A percentile compares a stretch with the other conserved stretches of the same genome.
Conservation (phyloP, 2,113 vertebrate genomes). For the Caranx melampygus region DNA sequence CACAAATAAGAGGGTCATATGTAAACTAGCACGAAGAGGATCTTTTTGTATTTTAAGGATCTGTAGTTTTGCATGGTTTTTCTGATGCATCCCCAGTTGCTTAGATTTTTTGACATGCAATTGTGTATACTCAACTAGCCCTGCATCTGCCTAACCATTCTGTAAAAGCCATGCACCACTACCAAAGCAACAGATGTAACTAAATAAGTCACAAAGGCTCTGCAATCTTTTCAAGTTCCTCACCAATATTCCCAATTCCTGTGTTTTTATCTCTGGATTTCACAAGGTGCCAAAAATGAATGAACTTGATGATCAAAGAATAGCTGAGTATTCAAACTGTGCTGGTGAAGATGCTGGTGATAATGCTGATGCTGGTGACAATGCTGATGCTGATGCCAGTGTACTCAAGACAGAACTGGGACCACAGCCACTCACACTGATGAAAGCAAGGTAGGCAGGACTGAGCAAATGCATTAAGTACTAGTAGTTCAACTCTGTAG, state of each 20-base stretch:
- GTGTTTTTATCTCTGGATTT: conserved; percentile 26
- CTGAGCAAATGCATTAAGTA: neutral
- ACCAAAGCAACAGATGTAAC: neutral
- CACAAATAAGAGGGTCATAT: neutral
- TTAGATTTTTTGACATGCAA: neutral
- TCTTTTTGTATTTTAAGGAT: neutral
- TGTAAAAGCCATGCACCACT: neutral
- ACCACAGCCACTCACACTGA: conserved; percentile 84
- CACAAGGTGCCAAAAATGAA: conserved; percentile 61
- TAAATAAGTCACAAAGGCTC: neutral
- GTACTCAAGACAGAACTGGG: conserved; percentile 53
- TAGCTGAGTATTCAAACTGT: conserved; percentile 59
- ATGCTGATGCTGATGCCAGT: conserved; percentile 2
- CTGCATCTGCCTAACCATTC: neutral
- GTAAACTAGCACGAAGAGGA: neutral
- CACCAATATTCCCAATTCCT: neutral
- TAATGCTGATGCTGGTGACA: conserved; percentile 45
- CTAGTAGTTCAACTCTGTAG: neutral
- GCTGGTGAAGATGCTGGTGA: conserved; percentile 48
- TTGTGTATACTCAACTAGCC: neutral
- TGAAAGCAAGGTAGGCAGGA: conserved; percentile 88
- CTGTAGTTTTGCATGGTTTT: neutral
- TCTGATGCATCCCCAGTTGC: neutral
- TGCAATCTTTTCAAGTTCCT: neutral
- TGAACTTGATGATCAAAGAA: conserved; percentile 43